These are phyloP conservation scores for Drosophila macrospina DNA, from an alignment of 2,888 invertebrate genomes.

Conservation along the genomic window DNA sequence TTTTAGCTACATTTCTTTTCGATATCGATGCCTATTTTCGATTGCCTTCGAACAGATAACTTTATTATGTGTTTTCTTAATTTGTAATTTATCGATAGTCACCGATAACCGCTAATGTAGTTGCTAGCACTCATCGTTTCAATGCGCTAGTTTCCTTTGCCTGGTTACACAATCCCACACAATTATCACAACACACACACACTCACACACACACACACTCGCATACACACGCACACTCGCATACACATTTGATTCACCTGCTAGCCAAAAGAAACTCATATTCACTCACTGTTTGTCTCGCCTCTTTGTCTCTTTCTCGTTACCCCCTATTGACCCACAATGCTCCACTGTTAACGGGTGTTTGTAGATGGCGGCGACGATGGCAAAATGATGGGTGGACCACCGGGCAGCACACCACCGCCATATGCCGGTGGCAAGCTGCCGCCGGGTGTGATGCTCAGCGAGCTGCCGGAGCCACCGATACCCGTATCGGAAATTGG, in stretches of 20 bases:
- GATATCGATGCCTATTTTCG: not conserved
- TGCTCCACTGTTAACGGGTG: conserved; percentile 28
- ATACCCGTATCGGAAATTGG: conserved; percentile 97
- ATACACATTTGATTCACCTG: conserved; percentile 36
- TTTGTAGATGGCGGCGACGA: conserved; percentile 87
- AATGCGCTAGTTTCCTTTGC: conserved; percentile 14
- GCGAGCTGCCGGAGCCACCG: conserved; percentile 95
- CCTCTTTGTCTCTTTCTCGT: conserved; percentile 34
- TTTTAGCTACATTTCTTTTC: not conserved
- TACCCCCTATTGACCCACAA: conserved; percentile 18
- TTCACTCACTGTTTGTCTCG: conserved; percentile 49
- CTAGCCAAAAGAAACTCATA: conserved; percentile 46
- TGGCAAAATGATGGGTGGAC: conserved; percentile 81
- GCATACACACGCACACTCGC: conserved; percentile 30
- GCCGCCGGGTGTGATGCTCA: conserved; percentile 89
- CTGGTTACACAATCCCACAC: conserved; percentile 30
- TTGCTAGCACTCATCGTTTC: not conserved
- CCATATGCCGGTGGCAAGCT: conserved; percentile 81
- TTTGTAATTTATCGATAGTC: not conserved
- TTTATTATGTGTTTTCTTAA: not conserved
- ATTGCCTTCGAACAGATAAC: not conserved
- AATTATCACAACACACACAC: conserved; percentile 22
- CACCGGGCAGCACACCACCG: conserved; percentile 84
- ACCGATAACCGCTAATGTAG: not conserved
- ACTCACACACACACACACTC: conserved; percentile 35